Percentiles rank a stretch among this genome's conserved stretches.
Conservation (phyloP, 2,888 invertebrate species). For the Philopedon plagiatum region DNA sequence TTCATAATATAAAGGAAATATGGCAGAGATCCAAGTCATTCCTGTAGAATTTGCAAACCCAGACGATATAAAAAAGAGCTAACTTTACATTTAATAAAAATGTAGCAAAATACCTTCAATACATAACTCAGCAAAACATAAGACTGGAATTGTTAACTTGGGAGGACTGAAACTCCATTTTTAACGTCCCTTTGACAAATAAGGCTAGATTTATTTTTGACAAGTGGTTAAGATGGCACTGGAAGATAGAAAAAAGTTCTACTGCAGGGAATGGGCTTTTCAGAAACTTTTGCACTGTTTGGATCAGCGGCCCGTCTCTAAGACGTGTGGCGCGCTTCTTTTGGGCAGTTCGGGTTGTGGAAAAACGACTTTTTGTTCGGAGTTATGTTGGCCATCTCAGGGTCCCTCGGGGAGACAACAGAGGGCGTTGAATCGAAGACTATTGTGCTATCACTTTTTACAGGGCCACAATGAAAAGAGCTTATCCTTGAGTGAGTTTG, state of each 20-base stretch:
- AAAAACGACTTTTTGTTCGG: constrained; percentile 91
- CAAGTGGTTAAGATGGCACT: constrained; percentile 61
- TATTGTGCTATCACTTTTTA: constrained; percentile 90
- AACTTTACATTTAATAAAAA: constrained; percentile 46
- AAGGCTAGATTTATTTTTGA: constrained; percentile 44
- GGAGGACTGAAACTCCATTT: constrained; percentile 47
- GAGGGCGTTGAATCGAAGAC: constrained; percentile 80
- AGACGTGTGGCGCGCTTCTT: constrained; percentile 90
- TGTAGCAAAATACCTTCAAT: constrained; percentile 52
- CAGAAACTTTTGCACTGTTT: constrained; percentile 93
- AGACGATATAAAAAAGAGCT: constrained; percentile 31
- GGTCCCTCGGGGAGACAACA: constrained; percentile 80
- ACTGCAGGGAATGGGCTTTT: constrained; percentile 96
- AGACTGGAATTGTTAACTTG: constrained; percentile 54
- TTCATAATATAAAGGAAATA: constrained; percentile 21
- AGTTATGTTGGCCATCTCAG: constrained; percentile 80
- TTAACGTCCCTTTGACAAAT: constrained; percentile 57
- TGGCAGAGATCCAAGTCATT: constrained; percentile 37
- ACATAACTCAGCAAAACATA: constrained; percentile 55
- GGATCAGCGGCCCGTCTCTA: constrained; percentile 88
- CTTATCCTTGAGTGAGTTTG: constrained; percentile 87
- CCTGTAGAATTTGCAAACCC: constrained; percentile 19
- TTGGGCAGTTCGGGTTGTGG: constrained; percentile 93
- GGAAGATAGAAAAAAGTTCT: constrained; percentile 82
- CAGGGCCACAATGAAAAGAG: constrained; percentile 90